phyloP scores from a whole-genome alignment of 2,797 vertebrate genomes.

The Hypotaenidia philippensis region DNA sequence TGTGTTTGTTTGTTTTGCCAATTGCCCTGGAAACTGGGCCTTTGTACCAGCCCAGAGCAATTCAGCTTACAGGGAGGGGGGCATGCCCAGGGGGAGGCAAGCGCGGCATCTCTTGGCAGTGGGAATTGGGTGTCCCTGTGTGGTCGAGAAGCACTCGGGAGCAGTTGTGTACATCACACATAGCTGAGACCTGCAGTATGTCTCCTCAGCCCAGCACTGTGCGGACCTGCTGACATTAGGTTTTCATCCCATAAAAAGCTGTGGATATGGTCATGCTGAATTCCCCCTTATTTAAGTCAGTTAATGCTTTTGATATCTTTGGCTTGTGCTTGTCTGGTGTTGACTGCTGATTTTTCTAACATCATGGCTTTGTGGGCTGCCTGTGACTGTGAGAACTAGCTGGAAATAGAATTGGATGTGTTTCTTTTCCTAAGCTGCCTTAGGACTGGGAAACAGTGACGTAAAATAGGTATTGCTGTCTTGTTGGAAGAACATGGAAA shows the following conservation, averaged over 20 bases:
- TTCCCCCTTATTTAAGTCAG: neutral
- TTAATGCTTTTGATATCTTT: constrained; percentile 9
- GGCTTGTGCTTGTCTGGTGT: neutral
- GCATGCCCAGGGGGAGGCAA: neutral
- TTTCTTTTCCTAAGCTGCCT: neutral
- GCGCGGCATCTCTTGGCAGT: neutral
- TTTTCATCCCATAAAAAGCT: neutral
- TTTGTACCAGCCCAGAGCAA: neutral
- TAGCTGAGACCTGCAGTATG: neutral
- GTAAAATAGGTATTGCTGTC: constrained; percentile 17
- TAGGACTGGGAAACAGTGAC: neutral
- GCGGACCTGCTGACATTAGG: accelerated
- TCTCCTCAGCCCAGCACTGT: neutral
- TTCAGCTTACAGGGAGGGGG: neutral
- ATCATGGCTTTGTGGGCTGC: constrained; percentile 16
- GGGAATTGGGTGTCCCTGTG: neutral
- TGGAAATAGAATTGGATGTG: neutral
- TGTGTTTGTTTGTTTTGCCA: constrained; percentile 41
- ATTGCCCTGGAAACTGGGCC: constrained; percentile 7
- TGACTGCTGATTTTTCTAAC: neutral
- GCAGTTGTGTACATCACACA: accelerated
- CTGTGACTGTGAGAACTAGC: constrained; percentile 10
- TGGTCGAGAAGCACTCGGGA: neutral
- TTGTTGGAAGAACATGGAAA: neutral
- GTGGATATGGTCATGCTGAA: neutral